These are phyloP conservation scores for Apistogramma diplotaenia DNA, from an alignment of 2,113 vertebrate species.

Conservation along the genomic window DNA sequence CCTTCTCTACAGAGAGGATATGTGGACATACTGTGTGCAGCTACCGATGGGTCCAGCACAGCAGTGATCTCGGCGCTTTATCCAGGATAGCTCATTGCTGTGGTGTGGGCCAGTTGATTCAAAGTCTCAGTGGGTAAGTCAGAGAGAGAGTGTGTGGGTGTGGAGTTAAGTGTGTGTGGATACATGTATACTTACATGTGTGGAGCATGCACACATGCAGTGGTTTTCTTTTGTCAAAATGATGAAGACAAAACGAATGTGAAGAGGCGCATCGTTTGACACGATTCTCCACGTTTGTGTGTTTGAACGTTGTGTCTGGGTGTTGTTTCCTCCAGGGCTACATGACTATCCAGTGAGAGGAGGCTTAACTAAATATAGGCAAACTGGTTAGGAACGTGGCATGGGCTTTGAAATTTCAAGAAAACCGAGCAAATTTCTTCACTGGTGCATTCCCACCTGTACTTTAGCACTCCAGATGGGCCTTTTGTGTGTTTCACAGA, in stretches of 20 bases:
- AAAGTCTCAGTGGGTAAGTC: conserved; percentile 65
- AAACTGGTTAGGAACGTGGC: conserved; percentile 15
- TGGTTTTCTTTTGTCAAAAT: conserved; percentile 5
- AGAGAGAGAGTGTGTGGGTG: conserved; percentile 32
- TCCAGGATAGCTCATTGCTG: conserved; percentile 21
- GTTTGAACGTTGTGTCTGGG: conserved; percentile 8
- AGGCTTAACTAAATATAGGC: conserved; percentile 29
- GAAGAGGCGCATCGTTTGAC: neutral
- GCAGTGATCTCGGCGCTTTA: conserved; percentile 24
- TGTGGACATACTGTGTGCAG: conserved; percentile 49
- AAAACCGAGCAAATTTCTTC: conserved; percentile 19
- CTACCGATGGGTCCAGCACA: conserved; percentile 32
- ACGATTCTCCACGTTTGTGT: neutral
- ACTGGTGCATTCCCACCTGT: conserved; percentile 24
- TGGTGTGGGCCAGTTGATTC: conserved; percentile 20
- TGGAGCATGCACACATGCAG: conserved; percentile 15
- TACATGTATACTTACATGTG: neutral
- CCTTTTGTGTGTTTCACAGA: conserved; percentile 35
- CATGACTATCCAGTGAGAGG: conserved; percentile 15
- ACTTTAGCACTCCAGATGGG: conserved; percentile 16
- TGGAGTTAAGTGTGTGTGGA: conserved; percentile 25
- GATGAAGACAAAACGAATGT: neutral
- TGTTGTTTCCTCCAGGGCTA: conserved; percentile 25
- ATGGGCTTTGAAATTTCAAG: conserved; percentile 18
- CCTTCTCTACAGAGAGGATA: conserved; percentile 67